Conservation (phyloP, 64 coral and sea anemone genomes). For the Pocillopora damicornis region DNA sequence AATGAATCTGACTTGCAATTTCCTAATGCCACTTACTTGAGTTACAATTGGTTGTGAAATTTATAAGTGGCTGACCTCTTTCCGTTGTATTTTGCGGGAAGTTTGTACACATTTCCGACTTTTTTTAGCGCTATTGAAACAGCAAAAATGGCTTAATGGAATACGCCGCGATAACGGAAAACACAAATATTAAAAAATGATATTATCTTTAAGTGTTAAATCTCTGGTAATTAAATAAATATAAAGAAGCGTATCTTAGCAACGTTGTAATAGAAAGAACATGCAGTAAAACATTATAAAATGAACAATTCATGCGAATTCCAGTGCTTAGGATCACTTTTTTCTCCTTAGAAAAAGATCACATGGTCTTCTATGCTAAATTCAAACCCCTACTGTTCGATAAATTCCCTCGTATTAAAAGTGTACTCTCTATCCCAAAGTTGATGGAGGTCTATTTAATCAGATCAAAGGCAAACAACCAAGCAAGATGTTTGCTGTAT, state of each 20-base stretch:
- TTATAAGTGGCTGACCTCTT: not conserved
- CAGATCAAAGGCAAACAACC: too few relatives aligned
- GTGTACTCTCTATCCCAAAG: too few relatives aligned
- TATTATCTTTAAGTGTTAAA: not conserved
- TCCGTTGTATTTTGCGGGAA: not conserved
- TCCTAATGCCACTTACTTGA: not conserved
- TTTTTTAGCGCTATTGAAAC: conserved; percentile 6
- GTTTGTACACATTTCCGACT: not conserved
- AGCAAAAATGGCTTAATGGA: not conserved
- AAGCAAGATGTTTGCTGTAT: too few relatives aligned
- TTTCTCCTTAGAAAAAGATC: too few relatives aligned
- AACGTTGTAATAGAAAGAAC: not conserved
- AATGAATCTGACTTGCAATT: not conserved
- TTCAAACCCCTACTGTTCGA: too few relatives aligned
- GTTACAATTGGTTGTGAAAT: not conserved
- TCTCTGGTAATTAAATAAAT: not conserved
- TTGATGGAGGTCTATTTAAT: too few relatives aligned
- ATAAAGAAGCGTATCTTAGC: not conserved
- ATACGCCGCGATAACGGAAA: not conserved
- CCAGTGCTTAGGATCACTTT: too few relatives aligned
- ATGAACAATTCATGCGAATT: not conserved
- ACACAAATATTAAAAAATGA: not conserved
- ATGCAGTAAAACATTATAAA: not conserved
- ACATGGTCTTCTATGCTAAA: too few relatives aligned
- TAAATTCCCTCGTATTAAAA: too few relatives aligned